Conservation (phyloP, 2,797 vertebrate species). For the Eidolon dupreanum region DNA sequence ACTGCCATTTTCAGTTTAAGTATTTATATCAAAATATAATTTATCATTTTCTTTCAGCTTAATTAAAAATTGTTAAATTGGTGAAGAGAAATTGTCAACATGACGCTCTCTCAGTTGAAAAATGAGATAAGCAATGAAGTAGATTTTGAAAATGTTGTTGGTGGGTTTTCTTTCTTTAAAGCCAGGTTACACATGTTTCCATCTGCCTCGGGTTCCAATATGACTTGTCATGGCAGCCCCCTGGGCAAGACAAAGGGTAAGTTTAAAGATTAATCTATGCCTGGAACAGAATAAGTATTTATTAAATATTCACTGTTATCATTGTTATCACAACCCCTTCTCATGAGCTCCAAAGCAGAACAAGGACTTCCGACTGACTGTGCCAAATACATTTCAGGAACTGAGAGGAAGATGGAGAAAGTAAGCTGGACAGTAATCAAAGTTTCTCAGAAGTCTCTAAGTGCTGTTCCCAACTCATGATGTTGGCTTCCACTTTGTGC, state of each 20-base stretch:
- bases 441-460: neutral
- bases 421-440: neutral
- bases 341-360: neutral
- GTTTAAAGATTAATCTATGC: neutral
- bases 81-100: neutral
- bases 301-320: neutral
- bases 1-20: neutral
- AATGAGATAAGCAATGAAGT: neutral
- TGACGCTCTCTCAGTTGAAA: neutral
- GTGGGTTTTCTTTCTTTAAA: neutral
- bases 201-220: neutral
- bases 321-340: neutral
- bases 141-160: neutral
- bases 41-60: neutral
- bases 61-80: slow-evolving; percentile 39
- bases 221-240: neutral
- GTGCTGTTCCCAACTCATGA: neutral
- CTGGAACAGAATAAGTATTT: neutral
- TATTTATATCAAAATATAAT: neutral
- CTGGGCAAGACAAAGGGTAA: neutral
- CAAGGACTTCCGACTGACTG: neutral
- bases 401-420: neutral
- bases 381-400: neutral
- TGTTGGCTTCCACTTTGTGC: neutral
- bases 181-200: neutral